Base-by-base conservation (phyloP, 2,888 invertebrate species). In the Ceriagrion tenellum region DNA sequence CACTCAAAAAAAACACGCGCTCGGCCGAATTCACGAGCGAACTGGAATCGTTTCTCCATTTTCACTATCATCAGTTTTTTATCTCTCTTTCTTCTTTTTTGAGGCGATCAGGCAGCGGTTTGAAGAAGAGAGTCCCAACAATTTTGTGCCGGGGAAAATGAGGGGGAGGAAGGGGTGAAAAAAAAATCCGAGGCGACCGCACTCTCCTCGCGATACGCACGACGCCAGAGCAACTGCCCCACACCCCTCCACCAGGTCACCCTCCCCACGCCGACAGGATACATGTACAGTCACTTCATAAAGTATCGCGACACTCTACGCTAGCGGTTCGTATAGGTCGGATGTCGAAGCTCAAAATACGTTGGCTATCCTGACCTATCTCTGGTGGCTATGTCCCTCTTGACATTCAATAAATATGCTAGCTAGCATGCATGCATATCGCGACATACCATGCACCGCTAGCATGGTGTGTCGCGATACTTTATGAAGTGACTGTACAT, bases 71-170 rank as follows among this genome's bases (percentile, higher is more conserved):
- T 69, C 69, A 69, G 20, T 69, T 69, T 69, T 59, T 69, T 69
- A 3, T n/a, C 69, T 69, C 26, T 69, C 69, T n/a, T n/a, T 26
- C 26, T 23, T 12, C n/a, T n/a, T 69, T 69, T 69, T 69, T 69
- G 69, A 26, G 69, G 6, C n/a, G 26, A 69, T n/a, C 69, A 6
- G 47, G 47, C 47, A 47, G 26, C 69, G 90, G 56, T 30, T 56
- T 88, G 55, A 89, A 26, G 47, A 2, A 47, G 47, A 56, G 90
- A n/a, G 55, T 90, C 90, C 90, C 23, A 90, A 90, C 90, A 90
- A 90, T 90, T 90, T 90, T 35, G 59, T 90, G 10, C 10, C 55
- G 56, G 56, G 35, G 56, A 35, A 59, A 90, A 59, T 40, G 40
- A 88, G 88, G 8, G 40, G 40, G 16, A 47, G 47, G 47, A 8